These are phyloP conservation scores for Heliocidaris erythrogramma DNA, from an alignment of 35 echinoderm and acorn worm genomes.

Conservation along the genomic window DNA sequence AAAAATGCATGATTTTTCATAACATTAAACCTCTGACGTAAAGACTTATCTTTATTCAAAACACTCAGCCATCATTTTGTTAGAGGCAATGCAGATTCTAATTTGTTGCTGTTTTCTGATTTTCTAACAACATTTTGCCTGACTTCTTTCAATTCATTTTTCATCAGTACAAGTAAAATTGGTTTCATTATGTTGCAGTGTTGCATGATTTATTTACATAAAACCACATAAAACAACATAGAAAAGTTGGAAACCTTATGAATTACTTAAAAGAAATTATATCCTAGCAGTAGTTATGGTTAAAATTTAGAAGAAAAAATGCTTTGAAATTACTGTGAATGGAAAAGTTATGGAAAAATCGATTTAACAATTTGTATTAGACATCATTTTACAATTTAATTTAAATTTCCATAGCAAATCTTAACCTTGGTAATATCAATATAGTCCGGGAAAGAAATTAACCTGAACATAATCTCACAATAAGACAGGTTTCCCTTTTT, in stretches of 20 bases:
- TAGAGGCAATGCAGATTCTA: neutral
- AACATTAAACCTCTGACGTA: neutral
- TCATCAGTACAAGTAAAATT: neutral
- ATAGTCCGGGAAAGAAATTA: no score
- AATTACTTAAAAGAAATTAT: no score
- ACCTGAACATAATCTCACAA: no score
- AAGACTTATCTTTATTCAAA: neutral
- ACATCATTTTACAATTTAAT: no score
- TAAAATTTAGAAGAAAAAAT: no score
- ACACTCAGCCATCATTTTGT: neutral
- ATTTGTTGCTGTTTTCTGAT: neutral
- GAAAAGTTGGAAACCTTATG: no score
- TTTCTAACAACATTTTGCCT: constrained; percentile 25
- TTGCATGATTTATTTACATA: neutral
- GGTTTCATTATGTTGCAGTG: constrained; percentile 3
- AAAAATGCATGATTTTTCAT: neutral
- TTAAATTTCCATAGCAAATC: no score
- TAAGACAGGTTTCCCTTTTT: neutral
- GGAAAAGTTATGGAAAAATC: neutral
- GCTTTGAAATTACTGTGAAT: neutral
- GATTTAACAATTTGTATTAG: no score
- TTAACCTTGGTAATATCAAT: no score
- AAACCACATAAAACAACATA: neutral
- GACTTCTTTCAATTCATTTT: neutral
- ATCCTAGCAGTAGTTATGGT: no score